Evolutionary conservation across 92 coral and sea anemone genomes (phyloP).

Genomic region (Micromussa lordhowensis): DNA sequence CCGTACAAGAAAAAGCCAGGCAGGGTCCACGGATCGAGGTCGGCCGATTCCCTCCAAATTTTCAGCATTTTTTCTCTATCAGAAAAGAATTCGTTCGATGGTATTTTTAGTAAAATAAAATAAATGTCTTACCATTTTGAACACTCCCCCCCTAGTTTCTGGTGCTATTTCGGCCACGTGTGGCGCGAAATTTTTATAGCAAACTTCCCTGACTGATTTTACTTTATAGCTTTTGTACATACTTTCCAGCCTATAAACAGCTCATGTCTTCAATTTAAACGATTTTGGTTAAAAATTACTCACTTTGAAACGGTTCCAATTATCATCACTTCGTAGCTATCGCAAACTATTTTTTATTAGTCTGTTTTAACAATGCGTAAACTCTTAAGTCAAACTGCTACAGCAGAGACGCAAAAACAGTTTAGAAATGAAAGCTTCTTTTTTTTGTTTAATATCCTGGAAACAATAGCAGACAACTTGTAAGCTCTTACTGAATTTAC

Average conservation of each 20-base stretch:
- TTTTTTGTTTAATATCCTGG: no score
- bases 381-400: no score
- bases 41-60: constrained; percentile 47
- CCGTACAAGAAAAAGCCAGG: no score
- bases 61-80: constrained; percentile 50
- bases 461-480: no score
- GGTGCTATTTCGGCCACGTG: constrained; percentile 23
- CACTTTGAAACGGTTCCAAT: not conserved
- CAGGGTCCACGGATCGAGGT: constrained; percentile 52
- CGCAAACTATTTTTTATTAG: no score
- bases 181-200: constrained; percentile 19
- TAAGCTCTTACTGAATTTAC: no score
- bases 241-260: no score
- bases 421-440: no score
- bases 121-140: constrained; percentile 19
- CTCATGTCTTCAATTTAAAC: not conserved
- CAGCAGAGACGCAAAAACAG: no score
- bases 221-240: not conserved
- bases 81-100: constrained; percentile 42
- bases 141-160: constrained; percentile 48
- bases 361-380: not conserved
- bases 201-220: constrained; percentile 28
- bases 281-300: not conserved
- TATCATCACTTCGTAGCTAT: no score
- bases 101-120: constrained; percentile 13